Evolutionary conservation across 2,888 invertebrate species (phyloP).

Genomic region (Dermolepida albohirtum): DNA sequence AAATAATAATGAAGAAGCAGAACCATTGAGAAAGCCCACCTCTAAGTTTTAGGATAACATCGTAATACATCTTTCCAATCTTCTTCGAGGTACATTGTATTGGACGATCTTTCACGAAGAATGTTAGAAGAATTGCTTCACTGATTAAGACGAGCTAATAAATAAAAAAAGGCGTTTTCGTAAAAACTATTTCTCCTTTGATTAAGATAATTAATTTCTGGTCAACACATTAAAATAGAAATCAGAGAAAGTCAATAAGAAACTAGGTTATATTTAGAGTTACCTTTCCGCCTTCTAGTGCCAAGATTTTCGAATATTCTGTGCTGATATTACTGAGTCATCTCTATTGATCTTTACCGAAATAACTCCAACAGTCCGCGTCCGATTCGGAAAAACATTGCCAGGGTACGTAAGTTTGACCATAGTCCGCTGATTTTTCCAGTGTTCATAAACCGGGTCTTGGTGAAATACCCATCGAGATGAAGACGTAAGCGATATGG

Average conservation of each 20-base stretch:
- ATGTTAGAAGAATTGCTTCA: too few species aligned
- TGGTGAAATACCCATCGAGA: constrained; percentile 98
- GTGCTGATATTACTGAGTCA: constrained; percentile 94
- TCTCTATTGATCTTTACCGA: constrained; percentile 84
- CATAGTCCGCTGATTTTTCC: constrained; percentile 95
- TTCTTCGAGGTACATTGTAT: too few species aligned
- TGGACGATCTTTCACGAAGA: too few species aligned
- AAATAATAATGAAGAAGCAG: too few species aligned
- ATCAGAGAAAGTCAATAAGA: not conserved
- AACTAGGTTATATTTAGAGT: not conserved
- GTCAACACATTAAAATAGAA: not conserved
- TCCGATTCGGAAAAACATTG: constrained; percentile 97
- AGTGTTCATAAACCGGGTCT: constrained; percentile 96
- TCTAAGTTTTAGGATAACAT: too few species aligned
- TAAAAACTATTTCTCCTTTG: too few species aligned
- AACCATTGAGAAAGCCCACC: too few species aligned
- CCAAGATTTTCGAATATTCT: constrained; percentile 94
- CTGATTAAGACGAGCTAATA: too few species aligned
- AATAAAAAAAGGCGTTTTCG: too few species aligned
- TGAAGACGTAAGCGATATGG: constrained; percentile 97
- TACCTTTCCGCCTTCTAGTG: constrained; percentile 95
- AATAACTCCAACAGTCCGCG: constrained; percentile 88
- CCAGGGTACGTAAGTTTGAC: constrained; percentile 94
- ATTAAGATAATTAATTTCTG: too few species aligned
- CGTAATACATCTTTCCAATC: too few species aligned